These are phyloP conservation scores for Entomobrya multifasciata DNA, from an alignment of 2,888 invertebrate genomes.

Conservation along the genomic window DNA sequence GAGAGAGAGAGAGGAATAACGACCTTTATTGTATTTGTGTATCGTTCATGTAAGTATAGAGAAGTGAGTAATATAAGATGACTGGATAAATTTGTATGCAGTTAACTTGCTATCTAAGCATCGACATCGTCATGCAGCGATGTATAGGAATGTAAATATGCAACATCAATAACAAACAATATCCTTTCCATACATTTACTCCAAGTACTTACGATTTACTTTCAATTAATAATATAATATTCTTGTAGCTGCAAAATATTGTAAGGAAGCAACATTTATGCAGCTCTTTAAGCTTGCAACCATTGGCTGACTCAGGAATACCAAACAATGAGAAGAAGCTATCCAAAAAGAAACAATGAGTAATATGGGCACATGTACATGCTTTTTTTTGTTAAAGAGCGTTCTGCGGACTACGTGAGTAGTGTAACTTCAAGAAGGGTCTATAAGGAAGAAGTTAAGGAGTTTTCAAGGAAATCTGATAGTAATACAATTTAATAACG, in stretches of 20 bases:
- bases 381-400: neutral
- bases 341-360: constrained; percentile 28
- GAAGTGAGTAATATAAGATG: neutral
- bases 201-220: constrained; percentile 10
- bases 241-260: neutral
- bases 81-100: neutral
- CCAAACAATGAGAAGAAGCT: neutral
- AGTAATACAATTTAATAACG: too few relatives aligned
- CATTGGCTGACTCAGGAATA: neutral
- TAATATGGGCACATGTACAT: neutral
- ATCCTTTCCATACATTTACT: constrained; percentile 23
- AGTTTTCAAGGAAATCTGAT: constrained; percentile 25
- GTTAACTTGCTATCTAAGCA: too few relatives aligned
- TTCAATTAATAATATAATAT: constrained; percentile 19
- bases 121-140: neutral
- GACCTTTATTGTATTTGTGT: constrained; percentile 38
- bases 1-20: constrained; percentile 41
- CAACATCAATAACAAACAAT: neutral
- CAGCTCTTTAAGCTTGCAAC: neutral
- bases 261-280: too few relatives aligned
- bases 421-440: neutral
- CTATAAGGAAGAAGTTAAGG: constrained; percentile 35
- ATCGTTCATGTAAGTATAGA: neutral
- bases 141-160: neutral
- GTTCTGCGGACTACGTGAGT: neutral